Conservation (phyloP, 2,797 vertebrate species). For the Novumbra hubbsi region DNA sequence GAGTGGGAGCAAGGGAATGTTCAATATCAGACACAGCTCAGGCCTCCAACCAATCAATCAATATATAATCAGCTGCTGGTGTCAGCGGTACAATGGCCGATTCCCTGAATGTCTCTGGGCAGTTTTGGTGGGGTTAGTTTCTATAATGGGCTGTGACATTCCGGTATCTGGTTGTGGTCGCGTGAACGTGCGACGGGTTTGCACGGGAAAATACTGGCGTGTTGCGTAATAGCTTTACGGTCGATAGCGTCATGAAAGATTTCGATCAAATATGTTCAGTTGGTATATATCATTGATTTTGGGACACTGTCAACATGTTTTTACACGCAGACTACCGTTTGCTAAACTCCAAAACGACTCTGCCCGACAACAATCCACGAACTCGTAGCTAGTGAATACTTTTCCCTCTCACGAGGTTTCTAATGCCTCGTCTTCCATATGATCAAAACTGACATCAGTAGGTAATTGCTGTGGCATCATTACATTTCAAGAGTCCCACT, state of each 20-base stretch:
- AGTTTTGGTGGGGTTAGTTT: background rate
- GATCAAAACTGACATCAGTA: conserved; percentile 20
- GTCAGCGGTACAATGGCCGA: background rate
- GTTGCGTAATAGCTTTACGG: background rate
- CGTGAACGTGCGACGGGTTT: background rate
- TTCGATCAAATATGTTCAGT: background rate
- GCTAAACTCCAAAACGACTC: background rate
- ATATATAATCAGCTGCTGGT: conserved; percentile 4
- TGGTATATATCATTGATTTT: background rate
- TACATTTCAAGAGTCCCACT: conserved; percentile 41
- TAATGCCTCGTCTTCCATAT: conserved; percentile 42
- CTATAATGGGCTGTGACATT: background rate
- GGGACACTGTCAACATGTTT: background rate
- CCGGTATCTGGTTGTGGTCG: background rate
- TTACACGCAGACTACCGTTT: background rate
- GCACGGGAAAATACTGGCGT: background rate
- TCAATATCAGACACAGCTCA: conserved; percentile 5
- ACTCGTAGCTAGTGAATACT: conserved; percentile 40
- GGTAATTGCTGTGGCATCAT: conserved; percentile 49
- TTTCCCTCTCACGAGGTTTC: conserved; percentile 21
- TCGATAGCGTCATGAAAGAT: background rate
- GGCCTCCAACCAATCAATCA: conserved; percentile 2
- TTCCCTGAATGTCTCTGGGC: background rate
- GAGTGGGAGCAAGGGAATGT: background rate
- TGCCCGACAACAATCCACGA: background rate